Evolutionary conservation across 1,140 invertebrate species (phyloP), one percentile per base, ranked within the genome.

Genomic region (Scaptomyza pallida): DNA sequence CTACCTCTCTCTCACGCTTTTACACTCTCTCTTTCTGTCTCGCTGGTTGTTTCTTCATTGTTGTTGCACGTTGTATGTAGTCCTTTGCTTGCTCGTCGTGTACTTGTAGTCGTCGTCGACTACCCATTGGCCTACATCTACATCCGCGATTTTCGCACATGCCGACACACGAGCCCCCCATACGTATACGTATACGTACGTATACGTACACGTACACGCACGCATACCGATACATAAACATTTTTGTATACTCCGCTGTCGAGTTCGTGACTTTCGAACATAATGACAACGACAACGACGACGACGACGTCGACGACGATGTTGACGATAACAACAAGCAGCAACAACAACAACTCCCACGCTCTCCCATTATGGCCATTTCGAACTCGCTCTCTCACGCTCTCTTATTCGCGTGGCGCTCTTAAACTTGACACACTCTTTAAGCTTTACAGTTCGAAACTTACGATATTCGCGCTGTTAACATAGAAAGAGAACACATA

Each of bases 71-170:
- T 69, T 65, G 59, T 79, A n/a, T 79, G 55, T 79, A 51, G 62
- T 78, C 48, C 61, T 72, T 19, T 40, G 26, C 43, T 44, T 35
- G 43, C 16, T 10, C 40, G 23, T 67, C 41, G 70, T 55, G 73
- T 54, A n/a, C 16, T 62, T 41, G 64, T 60, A 35, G 37, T 63
- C 54, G 70, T 79, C 55, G 72, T 65, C 82, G 77, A 74, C 77
- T 80, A 86, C 78, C 81, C 74, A 86, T 88, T 86, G 81, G 81
- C 81, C 81, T 86, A 86, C 74, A 86, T 86, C 81, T 88, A 88
- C 78, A 88, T 88, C 78, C 67, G 78, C 74, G 82, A 64, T 65
- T 75, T 81, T 82, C 68, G 67, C 78, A 88, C 73, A 86, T 88
- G 69, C 70, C 81, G 70, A 85, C 81, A 81, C 82, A 86, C 60